phyloP scores from a whole-genome alignment of 30 jellyfish, hydroid and myxozoan genomes.

The Haliclystus octoradiatus region DNA sequence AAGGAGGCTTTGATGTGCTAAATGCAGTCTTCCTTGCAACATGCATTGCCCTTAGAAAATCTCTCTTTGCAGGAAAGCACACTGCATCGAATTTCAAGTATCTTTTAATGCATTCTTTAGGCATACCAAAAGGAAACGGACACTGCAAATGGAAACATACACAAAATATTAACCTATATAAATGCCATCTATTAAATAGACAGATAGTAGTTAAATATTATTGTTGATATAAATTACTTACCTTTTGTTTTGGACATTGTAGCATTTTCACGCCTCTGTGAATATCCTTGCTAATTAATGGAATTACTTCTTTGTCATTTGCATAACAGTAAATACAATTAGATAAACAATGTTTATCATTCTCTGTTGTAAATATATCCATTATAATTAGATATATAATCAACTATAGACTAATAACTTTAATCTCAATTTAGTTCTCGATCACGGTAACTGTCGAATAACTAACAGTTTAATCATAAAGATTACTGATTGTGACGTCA shows the following conservation, averaged over 20 bases:
- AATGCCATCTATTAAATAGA: background rate
- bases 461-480: background rate
- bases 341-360: too few relatives aligned
- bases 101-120: background rate
- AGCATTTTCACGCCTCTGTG: background rate
- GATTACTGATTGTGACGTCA: background rate
- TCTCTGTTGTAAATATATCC: too few relatives aligned
- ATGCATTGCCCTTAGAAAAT: background rate
- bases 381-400: too few relatives aligned
- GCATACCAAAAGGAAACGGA: conserved; percentile 1
- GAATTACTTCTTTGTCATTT: too few relatives aligned
- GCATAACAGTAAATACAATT: too few relatives aligned
- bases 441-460: background rate
- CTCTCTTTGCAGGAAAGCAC: background rate
- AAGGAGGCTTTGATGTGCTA: background rate
- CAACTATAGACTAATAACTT: too few relatives aligned
- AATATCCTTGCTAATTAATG: too few relatives aligned
- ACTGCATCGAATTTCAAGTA: background rate
- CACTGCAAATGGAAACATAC: background rate
- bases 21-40: background rate
- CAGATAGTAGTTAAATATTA: background rate
- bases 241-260: background rate
- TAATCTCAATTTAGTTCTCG: too few relatives aligned
- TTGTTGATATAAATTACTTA: background rate
- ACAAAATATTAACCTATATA: background rate